These are phyloP conservation scores for Naso thynnoides DNA, from an alignment of 2,797 vertebrate species.

Conservation along the genomic window DNA sequence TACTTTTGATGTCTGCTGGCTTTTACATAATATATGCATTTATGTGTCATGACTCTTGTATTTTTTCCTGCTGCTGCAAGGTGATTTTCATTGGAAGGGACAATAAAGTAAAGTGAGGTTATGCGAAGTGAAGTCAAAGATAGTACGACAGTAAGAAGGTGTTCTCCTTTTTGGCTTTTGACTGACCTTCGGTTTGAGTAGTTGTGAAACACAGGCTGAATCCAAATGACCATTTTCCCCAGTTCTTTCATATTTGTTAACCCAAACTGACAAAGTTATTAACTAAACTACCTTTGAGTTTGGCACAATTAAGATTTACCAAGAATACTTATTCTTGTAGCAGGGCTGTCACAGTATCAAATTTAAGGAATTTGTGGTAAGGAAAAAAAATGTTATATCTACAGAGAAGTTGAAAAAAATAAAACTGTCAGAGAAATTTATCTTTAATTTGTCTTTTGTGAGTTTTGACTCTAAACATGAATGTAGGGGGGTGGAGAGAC, in stretches of 20 bases:
- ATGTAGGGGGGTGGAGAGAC: too few species aligned
- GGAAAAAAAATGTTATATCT: too few species aligned
- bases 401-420: too few species aligned
- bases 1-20: constrained; percentile 7
- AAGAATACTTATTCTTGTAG: neutral
- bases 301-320: neutral
- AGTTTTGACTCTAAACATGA: too few species aligned
- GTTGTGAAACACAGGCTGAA: neutral
- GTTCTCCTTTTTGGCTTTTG: neutral
- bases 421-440: too few species aligned
- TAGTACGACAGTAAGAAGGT: neutral
- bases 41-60: neutral
- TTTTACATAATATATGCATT: constrained; percentile 5
- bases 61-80: neutral
- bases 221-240: neutral
- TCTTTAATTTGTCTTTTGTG: too few species aligned
- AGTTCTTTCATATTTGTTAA: neutral
- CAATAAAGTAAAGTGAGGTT: neutral
- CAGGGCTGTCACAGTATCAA: too few species aligned
- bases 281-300: neutral
- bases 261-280: neutral
- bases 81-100: constrained; percentile 11
- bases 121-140: neutral
- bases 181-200: neutral
- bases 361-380: too few species aligned